Conservation (phyloP, 2,888 invertebrate genomes). For the Drosophila meridionalis region DNA sequence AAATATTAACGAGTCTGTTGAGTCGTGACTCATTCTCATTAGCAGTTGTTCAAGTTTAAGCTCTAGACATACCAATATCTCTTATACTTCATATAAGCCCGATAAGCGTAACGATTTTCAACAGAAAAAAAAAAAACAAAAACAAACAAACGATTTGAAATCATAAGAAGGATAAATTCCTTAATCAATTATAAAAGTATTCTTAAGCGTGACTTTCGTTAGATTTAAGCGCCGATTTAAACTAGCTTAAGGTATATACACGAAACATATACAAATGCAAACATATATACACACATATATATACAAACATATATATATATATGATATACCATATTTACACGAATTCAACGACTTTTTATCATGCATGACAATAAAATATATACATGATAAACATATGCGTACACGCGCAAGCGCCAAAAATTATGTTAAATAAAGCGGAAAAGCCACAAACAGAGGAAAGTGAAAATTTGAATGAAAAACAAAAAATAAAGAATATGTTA, state of each 20-base stretch:
- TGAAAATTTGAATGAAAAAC: constrained; percentile 23
- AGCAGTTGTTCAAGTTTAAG: constrained; percentile 81
- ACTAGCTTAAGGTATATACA: constrained; percentile 34
- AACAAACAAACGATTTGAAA: constrained; percentile 46
- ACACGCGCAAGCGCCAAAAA: constrained; percentile 73
- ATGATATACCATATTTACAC: constrained; percentile 60
- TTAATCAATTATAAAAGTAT: constrained; percentile 50
- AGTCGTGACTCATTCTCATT: constrained; percentile 79
- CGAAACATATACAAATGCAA: constrained; percentile 39
- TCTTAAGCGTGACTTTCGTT: constrained; percentile 73
- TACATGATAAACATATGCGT: constrained; percentile 70
- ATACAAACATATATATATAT: constrained; percentile 37
- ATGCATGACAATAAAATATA: constrained; percentile 79
- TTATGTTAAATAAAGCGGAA: constrained; percentile 66
- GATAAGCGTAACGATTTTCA: constrained; percentile 57
- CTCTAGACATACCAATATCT: constrained; percentile 70
- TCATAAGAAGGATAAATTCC: constrained; percentile 27
- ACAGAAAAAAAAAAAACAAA: constrained; percentile 10
- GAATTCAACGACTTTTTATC: constrained; percentile 65
- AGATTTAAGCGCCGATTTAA: constrained; percentile 58
- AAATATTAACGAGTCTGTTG: constrained; percentile 78
- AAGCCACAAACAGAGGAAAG: constrained; percentile 8
- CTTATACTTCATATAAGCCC: constrained; percentile 49
- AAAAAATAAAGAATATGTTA: constrained; percentile 41
- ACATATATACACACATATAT: constrained; percentile 37